Conservation (phyloP, 2,113 vertebrate genomes). For the Solenodon paradoxus region DNA sequence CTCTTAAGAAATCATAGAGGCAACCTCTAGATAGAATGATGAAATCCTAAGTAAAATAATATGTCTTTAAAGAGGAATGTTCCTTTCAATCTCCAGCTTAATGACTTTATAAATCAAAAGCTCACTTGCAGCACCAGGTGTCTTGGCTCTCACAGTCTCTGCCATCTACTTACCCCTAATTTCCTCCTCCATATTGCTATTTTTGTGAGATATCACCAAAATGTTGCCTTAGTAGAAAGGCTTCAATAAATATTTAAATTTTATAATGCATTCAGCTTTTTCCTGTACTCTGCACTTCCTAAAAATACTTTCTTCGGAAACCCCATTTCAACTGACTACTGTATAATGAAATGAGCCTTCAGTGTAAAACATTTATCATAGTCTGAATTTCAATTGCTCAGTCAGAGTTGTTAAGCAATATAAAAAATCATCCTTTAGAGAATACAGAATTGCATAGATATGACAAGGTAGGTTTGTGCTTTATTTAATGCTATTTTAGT, state of each 20-base stretch:
- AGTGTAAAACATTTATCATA: conserved; percentile 59
- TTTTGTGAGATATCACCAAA: conserved; percentile 59
- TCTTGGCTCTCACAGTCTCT: conserved; percentile 39
- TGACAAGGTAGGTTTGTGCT: conserved; percentile 64
- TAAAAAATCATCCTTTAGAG: conserved; percentile 65
- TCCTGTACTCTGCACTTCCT: conserved; percentile 52
- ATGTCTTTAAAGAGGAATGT: neutral
- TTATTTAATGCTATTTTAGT: conserved; percentile 69
- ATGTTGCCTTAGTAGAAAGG: conserved; percentile 67
- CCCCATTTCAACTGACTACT: conserved; percentile 67
- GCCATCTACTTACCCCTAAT: conserved; percentile 51
- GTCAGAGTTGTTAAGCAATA: conserved; percentile 69
- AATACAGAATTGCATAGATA: conserved; percentile 61
- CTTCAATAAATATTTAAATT: conserved; percentile 75
- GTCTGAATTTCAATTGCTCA: conserved; percentile 66
- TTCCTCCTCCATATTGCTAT: conserved; percentile 45
- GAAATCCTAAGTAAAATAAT: neutral
- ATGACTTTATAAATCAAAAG: conserved; percentile 50
- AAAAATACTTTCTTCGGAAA: conserved; percentile 58
- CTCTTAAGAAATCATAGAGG: neutral
- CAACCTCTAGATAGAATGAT: neutral
- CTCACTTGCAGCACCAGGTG: neutral
- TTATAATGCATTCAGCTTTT: conserved; percentile 69
- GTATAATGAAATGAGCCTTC: conserved; percentile 67
- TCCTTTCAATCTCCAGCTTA: conserved; percentile 29